A percentile compares a stretch with the other conserved stretches of the same genome.
Evolutionary conservation across 1,140 invertebrate genomes (phyloP).

Genomic region (Drosophila funebris): DNA sequence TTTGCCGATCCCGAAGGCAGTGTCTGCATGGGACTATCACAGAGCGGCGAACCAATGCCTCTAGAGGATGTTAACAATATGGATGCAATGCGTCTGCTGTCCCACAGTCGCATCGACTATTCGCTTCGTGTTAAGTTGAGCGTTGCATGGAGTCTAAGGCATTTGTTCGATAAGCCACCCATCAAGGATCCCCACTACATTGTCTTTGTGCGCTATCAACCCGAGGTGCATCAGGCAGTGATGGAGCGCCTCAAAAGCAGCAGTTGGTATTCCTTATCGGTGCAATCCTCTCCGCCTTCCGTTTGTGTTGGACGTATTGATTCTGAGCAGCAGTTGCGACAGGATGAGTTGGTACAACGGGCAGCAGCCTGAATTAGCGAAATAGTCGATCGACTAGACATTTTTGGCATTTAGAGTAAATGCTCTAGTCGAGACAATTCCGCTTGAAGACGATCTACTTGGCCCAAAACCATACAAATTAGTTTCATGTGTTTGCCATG

Average conservation of each 20-base stretch:
- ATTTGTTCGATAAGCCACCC: slow-evolving; percentile 90
- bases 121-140: slow-evolving; percentile 87
- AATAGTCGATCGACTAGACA: neutral
- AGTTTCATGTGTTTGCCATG: neutral
- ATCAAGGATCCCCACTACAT: slow-evolving; percentile 94
- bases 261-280: slow-evolving; percentile 26
- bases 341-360: slow-evolving; percentile 26
- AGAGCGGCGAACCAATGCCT: slow-evolving; percentile 77
- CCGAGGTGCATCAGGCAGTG: slow-evolving; percentile 88
- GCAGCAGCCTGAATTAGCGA: neutral
- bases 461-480: neutral
- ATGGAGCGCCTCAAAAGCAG: slow-evolving; percentile 50
- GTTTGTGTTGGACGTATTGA: slow-evolving; percentile 51
- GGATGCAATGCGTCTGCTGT: slow-evolving; percentile 91
- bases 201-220: slow-evolving; percentile 90
- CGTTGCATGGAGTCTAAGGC: slow-evolving; percentile 88
- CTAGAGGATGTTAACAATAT: slow-evolving; percentile 87
- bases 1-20: slow-evolving; percentile 85
- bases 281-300: slow-evolving; percentile 10
- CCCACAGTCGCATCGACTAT: slow-evolving; percentile 87
- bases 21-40: neutral
- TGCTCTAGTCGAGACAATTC: no score
- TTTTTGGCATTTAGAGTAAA: neutral
- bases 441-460: no score
- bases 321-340: slow-evolving; percentile 12